Percentiles rank a stretch among this genome's conserved stretches.
Conservation (phyloP, 2,888 invertebrate species). For the Platerodrilus igneus region DNA sequence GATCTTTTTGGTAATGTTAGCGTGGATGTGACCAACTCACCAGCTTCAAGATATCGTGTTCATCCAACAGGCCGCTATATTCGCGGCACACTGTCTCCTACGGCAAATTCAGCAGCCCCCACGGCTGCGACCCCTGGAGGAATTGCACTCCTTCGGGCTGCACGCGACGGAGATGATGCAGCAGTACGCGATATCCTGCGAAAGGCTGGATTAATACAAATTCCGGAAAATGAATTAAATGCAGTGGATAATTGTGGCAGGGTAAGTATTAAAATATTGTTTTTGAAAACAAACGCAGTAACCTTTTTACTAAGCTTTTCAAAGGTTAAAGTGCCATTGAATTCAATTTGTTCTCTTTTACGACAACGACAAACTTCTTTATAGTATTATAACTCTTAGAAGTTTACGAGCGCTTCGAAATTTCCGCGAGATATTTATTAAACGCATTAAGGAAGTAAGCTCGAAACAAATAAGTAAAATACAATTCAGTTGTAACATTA, state of each 20-base stretch:
- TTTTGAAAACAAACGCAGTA: no score
- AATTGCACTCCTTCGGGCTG: slow-evolving; percentile 51
- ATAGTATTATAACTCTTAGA: no score
- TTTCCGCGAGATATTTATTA: no score
- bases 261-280: no score
- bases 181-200: slow-evolving; percentile 47
- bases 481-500: no score
- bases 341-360: no score
- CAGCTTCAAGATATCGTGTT: slow-evolving; percentile 39
- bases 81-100: slow-evolving; percentile 48
- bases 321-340: no score
- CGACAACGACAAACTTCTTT: no score
- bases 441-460: no score
- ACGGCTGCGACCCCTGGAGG: slow-evolving; percentile 39
- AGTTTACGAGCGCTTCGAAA: no score
- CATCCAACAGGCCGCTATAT: slow-evolving; percentile 45
- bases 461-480: no score
- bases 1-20: slow-evolving; percentile 7
- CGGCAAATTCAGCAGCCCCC: slow-evolving; percentile 41
- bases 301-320: no score
- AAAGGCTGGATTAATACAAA: slow-evolving; percentile 44
- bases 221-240: slow-evolving; percentile 51
- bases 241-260: slow-evolving; percentile 55
- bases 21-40: slow-evolving; percentile 38
- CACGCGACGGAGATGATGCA: slow-evolving; percentile 53